Base-by-base conservation (phyloP, 1,140 invertebrate species). In the Meloidogyne hapla region DNA sequence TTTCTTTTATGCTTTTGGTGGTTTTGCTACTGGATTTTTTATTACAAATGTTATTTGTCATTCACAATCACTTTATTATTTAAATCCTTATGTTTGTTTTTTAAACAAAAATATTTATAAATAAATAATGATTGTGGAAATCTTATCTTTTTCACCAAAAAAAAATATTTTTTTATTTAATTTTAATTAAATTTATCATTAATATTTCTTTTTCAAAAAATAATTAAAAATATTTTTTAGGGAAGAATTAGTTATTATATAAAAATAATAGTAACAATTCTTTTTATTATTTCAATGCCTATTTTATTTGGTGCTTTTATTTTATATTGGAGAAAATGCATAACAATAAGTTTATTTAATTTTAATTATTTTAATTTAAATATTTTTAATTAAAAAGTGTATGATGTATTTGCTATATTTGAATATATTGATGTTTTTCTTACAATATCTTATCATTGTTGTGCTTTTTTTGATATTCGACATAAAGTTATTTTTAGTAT, bases 1-100 rank as follows among this genome's bases (percentile, higher is more conserved):
- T 18, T 85, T 85, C 79, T 85, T 85, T 65, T 87, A 80, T 66
- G 77, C 73, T 18, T 87, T 86, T 38, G 81, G 85, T 6, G 64
- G 68, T 13, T 85, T 78, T 61, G 78, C 80, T 61, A 78, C 80
- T 38, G 73, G 81, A 40, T 87, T 85, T 64, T 87, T 87, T 62
- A 65, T 84, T 33, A 74, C 42, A 23, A 81, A 83, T 77, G 78
- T 75, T 21, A 65, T 83, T 26, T 83, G 84, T 67, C 82, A 83
- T 67, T 62, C 83, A 10, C 79, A 73, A 56, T 85, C 82, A 13
- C 74, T 83, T 10, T 83, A 85, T 33, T 85, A 83, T 75, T 48
- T 83, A 28, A 83, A 83, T 69, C 82, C 82, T 9, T 83, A 83
- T 48, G 82, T 83, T 70, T 6, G 2, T 33, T 33, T 73, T 81